These are phyloP conservation scores for Tapirus terrestris DNA, from an alignment of 2,113 vertebrate genomes.

Conservation along the genomic window DNA sequence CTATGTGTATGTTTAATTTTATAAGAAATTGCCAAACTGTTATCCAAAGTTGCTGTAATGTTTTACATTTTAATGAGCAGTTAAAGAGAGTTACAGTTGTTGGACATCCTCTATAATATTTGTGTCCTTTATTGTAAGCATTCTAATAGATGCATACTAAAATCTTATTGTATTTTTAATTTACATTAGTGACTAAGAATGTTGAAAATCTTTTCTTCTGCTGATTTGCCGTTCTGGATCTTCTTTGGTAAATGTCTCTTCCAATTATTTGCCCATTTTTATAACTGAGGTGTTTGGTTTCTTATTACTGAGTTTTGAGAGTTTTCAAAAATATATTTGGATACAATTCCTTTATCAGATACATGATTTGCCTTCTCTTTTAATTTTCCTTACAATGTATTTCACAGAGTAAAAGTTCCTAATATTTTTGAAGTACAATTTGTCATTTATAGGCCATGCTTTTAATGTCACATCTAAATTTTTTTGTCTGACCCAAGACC, in stretches of 20 bases:
- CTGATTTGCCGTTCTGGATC: background rate
- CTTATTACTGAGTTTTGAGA: background rate
- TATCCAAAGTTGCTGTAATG: background rate
- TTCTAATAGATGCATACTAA: background rate
- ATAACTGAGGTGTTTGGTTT: background rate
- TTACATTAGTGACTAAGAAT: background rate
- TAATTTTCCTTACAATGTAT: background rate
- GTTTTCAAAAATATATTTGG: background rate
- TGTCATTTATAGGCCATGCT: background rate
- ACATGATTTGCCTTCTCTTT: background rate
- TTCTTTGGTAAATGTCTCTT: background rate
- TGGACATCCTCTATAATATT: background rate
- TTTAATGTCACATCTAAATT: background rate
- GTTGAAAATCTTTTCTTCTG: background rate
- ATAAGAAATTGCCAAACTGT: background rate
- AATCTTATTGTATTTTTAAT: background rate
- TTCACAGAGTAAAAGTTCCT: background rate
- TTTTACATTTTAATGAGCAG: background rate
- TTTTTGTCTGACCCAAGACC: background rate
- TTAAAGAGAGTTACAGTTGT: background rate
- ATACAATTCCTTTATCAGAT: background rate
- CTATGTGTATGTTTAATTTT: background rate
- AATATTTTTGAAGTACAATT: background rate
- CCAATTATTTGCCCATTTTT: background rate
- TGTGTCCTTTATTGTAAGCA: background rate